Base-by-base conservation (phyloP, 2,888 invertebrate species). In the Apotomis betuletana region DNA sequence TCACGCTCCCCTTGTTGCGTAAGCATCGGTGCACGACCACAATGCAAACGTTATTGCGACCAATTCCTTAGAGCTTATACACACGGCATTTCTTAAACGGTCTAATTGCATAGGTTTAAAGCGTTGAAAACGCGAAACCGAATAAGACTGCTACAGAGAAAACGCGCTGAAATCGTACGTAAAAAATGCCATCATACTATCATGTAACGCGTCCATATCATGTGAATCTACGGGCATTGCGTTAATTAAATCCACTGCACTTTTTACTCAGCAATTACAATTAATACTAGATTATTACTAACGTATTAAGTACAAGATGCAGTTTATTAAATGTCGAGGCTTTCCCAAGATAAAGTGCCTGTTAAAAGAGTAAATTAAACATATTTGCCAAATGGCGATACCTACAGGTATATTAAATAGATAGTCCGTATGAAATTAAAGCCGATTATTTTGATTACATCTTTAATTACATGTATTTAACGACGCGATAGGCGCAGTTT, bases 1-100 rank as follows among this genome's bases (percentile, higher is more conserved):
- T 62, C 73, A 73, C 73, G 69, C 69, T 69, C 64, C 73, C 73
- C 73, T 73, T 73, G 73, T 73, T 69, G 60, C 69, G 49, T 69
- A 55, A 55, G 69, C 73, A 64, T 60, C 73, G 73, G 64, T 65
- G 73, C 73, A 69, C 63, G 73, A 63, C 69, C 72, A 58, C 58
- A 55, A 65, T 61, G 59, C 36, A 46, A 64, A 36, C 61, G 62
- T 67, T 67, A 67, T 59, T 58, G 67, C 41, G 67, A 59, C 57
- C 67, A 65, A 55, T n/a, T 65, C 65, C 46, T 55, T 55, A 9
- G 54, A 49, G 13, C 13, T 15, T 61, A 41, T 46, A 27, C 55
- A 44, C 64, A 57, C 27, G 46, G 55, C n/a, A 57, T 65, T 65
- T 46, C 27, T 65, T 36, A 36, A 65, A 57, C 46, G 36, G 9